Percentiles rank a stretch among this genome's conserved stretches.
These are phyloP conservation scores for Cercopithecus hamlyni DNA, from an alignment of 2,797 vertebrate genomes.

Conservation along the genomic window DNA sequence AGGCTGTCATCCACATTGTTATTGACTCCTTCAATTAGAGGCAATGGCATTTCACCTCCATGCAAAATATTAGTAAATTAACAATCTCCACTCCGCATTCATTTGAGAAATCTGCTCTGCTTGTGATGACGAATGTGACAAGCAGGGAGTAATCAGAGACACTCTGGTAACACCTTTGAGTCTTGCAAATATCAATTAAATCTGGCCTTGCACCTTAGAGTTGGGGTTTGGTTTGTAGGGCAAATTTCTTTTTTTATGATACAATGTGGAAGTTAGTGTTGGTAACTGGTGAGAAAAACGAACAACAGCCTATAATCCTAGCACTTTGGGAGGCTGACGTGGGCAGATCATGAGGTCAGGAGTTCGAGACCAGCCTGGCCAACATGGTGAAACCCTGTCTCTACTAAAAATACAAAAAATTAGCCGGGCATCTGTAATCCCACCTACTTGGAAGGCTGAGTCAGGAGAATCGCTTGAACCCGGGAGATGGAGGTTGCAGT, in stretches of 20 bases:
- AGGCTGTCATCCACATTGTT: conserved; percentile 20
- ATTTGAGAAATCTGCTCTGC: conserved; percentile 64
- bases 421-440: too few species aligned
- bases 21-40: conserved; percentile 51
- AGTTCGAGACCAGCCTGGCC: too few species aligned
- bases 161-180: conserved; percentile 29
- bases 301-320: background rate
- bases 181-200: conserved; percentile 58
- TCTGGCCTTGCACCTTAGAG: conserved; percentile 35
- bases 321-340: too few species aligned
- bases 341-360: too few species aligned
- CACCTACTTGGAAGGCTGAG: too few species aligned
- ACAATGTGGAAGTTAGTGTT: background rate
- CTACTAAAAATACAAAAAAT: too few species aligned
- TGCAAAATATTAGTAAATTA: conserved; percentile 77
- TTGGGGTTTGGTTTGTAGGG: background rate
- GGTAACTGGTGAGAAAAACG: conserved; percentile 30
- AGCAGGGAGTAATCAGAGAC: conserved; percentile 58
- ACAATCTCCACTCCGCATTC: conserved; percentile 56
- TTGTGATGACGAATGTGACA: conserved; percentile 31
- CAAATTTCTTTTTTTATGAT: conserved; percentile 40
- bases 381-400: too few species aligned
- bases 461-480: too few species aligned
- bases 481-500: too few species aligned
- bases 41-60: conserved; percentile 57